These are phyloP conservation scores for Engraulis encrasicolus DNA, from an alignment of 2,113 vertebrate genomes.

Conservation along the genomic window DNA sequence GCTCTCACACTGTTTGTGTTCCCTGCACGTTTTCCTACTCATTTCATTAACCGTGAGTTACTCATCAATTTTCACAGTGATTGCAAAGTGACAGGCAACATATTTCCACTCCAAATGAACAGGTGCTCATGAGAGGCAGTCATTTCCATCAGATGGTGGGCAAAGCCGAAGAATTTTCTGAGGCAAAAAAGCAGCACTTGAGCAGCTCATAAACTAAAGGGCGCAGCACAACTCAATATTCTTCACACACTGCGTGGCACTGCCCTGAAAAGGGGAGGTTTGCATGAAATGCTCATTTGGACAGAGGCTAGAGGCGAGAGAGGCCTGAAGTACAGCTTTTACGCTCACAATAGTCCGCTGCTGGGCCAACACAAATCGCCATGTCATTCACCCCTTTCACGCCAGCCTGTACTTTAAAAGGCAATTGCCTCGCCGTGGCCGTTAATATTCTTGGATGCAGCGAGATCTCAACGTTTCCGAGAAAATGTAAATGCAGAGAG, in stretches of 20 bases:
- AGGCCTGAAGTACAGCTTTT: background rate
- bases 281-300: background rate
- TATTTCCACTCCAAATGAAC: background rate
- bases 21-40: background rate
- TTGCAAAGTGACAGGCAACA: background rate
- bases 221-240: background rate
- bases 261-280: background rate
- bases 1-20: background rate
- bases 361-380: background rate
- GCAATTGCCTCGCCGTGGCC: background rate
- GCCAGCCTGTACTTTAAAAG: background rate
- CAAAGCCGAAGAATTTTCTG: background rate
- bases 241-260: background rate
- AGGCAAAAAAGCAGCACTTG: background rate
- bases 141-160: background rate
- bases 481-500: background rate
- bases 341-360: slow-evolving; percentile 14
- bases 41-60: background rate
- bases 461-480: background rate
- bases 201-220: background rate
- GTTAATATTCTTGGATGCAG: background rate
- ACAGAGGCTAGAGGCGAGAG: background rate
- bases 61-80: background rate
- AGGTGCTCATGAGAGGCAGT: background rate
- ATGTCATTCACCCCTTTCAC: background rate